Evolutionary conservation across 2,888 invertebrate genomes (phyloP).

Genomic region (Hololepta plana): DNA sequence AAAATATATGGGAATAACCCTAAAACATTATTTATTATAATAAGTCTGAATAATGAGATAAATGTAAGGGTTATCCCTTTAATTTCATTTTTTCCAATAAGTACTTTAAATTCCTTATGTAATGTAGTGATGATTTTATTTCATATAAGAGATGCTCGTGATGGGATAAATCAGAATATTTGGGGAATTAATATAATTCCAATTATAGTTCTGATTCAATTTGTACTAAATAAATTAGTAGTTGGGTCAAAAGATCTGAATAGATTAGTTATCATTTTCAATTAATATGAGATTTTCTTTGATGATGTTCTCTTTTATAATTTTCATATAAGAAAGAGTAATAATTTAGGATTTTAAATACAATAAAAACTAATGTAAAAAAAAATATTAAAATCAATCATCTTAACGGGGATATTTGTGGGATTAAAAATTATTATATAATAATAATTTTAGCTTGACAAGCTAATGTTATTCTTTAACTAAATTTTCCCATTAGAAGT

Average conservation of each 20-base stretch:
- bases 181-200: slow-evolving; percentile 33
- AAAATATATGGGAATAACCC: slow-evolving; percentile 55
- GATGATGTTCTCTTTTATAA: slow-evolving; percentile 12
- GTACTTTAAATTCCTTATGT: too few species aligned
- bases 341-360: slow-evolving; percentile 35
- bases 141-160: slow-evolving; percentile 32
- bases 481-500: slow-evolving; percentile 42
- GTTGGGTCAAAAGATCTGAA: slow-evolving; percentile 45
- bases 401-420: slow-evolving; percentile 47
- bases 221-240: slow-evolving; percentile 33
- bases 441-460: slow-evolving; percentile 50
- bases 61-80: slow-evolving; percentile 36
- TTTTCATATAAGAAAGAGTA: slow-evolving; percentile 25
- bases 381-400: slow-evolving; percentile 28
- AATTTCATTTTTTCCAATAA: slow-evolving; percentile 14
- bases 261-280: slow-evolving; percentile 51
- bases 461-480: slow-evolving; percentile 39
- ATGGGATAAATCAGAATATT: slow-evolving; percentile 35
- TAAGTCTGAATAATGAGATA: slow-evolving; percentile 36
- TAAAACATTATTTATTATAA: slow-evolving; percentile 49
- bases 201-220: slow-evolving; percentile 39
- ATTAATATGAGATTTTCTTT: slow-evolving; percentile 18
- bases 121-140: too few species aligned
- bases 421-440: slow-evolving; percentile 42
- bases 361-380: slow-evolving; percentile 26